A percentile compares a stretch with the other conserved stretches of the same genome.
Conservation (phyloP, 2,113 vertebrate genomes). For the Oceanodroma tethys region DNA sequence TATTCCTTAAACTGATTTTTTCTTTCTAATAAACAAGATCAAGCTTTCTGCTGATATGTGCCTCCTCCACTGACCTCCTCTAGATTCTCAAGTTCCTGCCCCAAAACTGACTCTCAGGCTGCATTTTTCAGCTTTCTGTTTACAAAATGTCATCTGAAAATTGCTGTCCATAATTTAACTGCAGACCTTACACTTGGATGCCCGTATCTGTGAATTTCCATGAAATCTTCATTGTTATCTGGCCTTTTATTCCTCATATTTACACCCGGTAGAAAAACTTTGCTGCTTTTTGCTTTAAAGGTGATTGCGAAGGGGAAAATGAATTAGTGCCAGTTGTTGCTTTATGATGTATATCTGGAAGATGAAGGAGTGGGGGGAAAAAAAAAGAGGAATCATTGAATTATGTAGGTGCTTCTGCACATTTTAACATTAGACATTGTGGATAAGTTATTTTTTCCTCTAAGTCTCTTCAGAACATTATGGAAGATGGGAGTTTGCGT, state of each 20-base stretch:
- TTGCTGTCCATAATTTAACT: not conserved
- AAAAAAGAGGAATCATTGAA: not conserved
- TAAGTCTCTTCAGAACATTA: not conserved
- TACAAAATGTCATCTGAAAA: conserved; percentile 9
- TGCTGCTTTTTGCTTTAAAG: not conserved
- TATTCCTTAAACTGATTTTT: not conserved
- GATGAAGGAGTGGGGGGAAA: not conserved
- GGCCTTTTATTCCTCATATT: not conserved
- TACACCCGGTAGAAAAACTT: not conserved
- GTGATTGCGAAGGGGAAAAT: conserved; percentile 33
- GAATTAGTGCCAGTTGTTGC: conserved; percentile 26
- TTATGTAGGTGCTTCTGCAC: not conserved
- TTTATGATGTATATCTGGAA: conserved; percentile 22
- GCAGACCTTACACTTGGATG: not conserved
- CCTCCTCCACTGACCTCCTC: not conserved
- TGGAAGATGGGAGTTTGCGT: not conserved
- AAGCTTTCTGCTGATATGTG: not conserved
- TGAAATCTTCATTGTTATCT: conserved; percentile 50
- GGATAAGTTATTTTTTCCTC: not conserved
- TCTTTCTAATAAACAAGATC: not conserved
- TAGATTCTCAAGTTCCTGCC: not conserved
- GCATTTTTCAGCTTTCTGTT: not conserved
- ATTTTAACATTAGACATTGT: not conserved
- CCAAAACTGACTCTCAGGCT: not conserved
- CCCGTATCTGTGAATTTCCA: not conserved